phyloP scores from a whole-genome alignment of 2,888 invertebrate species.

The Nezara viridula region DNA sequence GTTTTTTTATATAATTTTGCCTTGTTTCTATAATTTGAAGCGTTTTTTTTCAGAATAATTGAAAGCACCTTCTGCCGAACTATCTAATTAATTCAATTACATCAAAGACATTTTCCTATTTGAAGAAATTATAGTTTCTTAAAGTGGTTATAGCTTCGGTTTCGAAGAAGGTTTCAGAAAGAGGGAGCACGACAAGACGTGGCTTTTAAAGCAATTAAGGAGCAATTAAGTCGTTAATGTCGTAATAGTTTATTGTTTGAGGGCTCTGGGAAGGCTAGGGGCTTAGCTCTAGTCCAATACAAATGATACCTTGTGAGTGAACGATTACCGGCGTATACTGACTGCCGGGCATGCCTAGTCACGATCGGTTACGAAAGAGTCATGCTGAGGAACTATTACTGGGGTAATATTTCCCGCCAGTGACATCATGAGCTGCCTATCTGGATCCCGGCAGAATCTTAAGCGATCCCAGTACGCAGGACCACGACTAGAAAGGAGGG shows the following conservation, averaged over 20 bases:
- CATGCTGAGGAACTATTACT: neutral
- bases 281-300: neutral
- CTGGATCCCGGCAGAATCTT: neutral
- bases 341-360: constrained; percentile 2
- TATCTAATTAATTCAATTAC: too few relatives aligned
- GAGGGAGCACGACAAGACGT: neutral
- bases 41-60: too few relatives aligned
- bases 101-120: too few relatives aligned
- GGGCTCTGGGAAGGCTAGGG: neutral
- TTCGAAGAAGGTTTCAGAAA: neutral
- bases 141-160: neutral
- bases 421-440: constrained; percentile 23
- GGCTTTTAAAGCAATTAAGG: neutral
- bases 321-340: neutral
- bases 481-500: too few relatives aligned
- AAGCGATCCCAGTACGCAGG: too few relatives aligned
- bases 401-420: neutral
- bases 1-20: too few relatives aligned
- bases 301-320: constrained; percentile 5
- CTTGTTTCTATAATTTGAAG: too few relatives aligned
- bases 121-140: neutral
- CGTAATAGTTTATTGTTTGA: neutral
- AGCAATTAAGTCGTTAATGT: constrained; percentile 1
- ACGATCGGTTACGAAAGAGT: constrained; percentile 7
- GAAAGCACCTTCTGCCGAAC: too few relatives aligned